Base-by-base conservation (phyloP, 2,797 vertebrate species). In the Acanthurus tractus region DNA sequence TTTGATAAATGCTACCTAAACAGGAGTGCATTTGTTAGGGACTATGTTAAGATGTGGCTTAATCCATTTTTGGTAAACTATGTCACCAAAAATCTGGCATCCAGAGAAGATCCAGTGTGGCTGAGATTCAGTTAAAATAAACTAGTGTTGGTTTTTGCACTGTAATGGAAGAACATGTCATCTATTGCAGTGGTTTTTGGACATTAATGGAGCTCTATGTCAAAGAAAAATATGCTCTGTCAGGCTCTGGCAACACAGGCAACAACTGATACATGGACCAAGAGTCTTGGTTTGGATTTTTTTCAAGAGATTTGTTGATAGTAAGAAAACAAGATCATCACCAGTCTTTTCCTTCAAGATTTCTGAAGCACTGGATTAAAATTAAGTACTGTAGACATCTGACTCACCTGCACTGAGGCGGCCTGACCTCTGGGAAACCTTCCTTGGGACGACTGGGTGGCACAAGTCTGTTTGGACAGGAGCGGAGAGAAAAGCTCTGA, bases 371-470 rank as follows among this genome's bases (percentile, higher is more conserved):
- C 15, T 74, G 0, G 1, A 54, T 36, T 17, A 29, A 48, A 49
- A 49, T 1, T 8, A 49, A 64, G 25, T 29, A 29, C 25, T 29
- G 42, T 1, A 46, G 3, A n/a, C 23, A 42, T 62, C 6, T 17
- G 56, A 86, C 94, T 95, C 92, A 99, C 98, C 95, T 94, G 97
- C 95, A 20, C 93, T 97, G 11, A 99, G 96, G 63, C 97, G 93
- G 81, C 96, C 94, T 8, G 97, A 95, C 48, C 97, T 95, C 88
- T 96, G 97, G 81, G 97, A 94, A 1, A 96, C 94, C 74, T 97
- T 99, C 90, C 97, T 96, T 5, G 95, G 93, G 83, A 96, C 83
- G 1, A 93, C 91, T 2, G 95, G 88, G 86, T 96, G 93, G 79
- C 96, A 95, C 22, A 84, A 90, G 15, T 97, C 97, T 45, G 95